Base-by-base conservation (phyloP, 2,888 invertebrate genomes). In the Scaptodrosophila latifasciaeformis region DNA sequence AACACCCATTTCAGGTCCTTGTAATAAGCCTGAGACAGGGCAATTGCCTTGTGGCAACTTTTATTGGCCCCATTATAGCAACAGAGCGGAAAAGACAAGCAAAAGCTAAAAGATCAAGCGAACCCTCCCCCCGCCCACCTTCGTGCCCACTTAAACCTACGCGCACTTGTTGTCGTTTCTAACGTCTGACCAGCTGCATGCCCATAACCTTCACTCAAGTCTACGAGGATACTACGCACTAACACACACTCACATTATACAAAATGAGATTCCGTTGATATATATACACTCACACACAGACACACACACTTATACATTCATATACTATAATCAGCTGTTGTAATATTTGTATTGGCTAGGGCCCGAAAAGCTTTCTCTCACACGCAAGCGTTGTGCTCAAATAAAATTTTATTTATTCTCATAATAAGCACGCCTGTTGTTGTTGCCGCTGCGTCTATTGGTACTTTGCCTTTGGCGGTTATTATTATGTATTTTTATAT, bases 151-250 rank as follows among this genome's bases (percentile, higher is more conserved):
- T 44, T 37, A 44, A 30, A 35, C 34, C 31, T n/a, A n/a, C n/a
- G 46, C 52, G 48, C 63, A 75, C 71, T 70, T 75, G 75, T 69
- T 74, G 70, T 61, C 27, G 34, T 17, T 4, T 2, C 6, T 24
- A 27, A 21, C 21, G n/a, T n/a, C 24, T 24, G 24, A 24, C 24
- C 24, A 24, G 7, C n/a, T n/a, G n/a, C n/a, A n/a, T n/a, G n/a
- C n/a, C 3, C 24, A 24, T 24, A 24, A 24, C 24, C 24, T 24
- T 24, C 24, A 24, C 24, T 3, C 24, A 24, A 24, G 24, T 3
- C 24, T 34, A 42, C 18, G 40, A 49, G 47, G 51, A 58, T 43
- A 43, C 40, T 37, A 37, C 45, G 10, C 49, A 29, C 42, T 17
- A 13, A 13, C 35, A 35, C 12, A 13, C 7, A 13, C 40, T 5